Percentiles rank a stretch among this genome's conserved stretches.
phyloP scores from a whole-genome alignment of 2,888 invertebrate species.

The Scelioninae gen. 1 region DNA sequence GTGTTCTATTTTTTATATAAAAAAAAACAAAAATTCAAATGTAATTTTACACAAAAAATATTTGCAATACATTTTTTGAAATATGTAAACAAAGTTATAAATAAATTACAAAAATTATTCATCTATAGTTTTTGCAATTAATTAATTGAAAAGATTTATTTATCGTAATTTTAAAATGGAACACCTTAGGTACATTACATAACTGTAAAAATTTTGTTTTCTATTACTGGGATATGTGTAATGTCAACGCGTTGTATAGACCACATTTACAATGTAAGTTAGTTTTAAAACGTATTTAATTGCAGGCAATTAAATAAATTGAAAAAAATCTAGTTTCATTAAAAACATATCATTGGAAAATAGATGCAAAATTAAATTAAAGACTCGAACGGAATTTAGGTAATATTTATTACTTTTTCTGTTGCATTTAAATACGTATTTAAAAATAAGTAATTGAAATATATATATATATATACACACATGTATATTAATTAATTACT shows the following conservation, averaged over 20 bases:
- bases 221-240: constrained; percentile 21
- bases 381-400: background rate
- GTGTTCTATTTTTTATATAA: background rate
- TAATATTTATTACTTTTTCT: background rate
- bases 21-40: no score
- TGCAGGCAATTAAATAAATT: no score
- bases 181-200: no score
- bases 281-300: constrained; percentile 42
- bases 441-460: constrained; percentile 15
- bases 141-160: no score
- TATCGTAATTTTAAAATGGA: no score
- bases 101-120: no score
- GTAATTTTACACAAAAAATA: no score
- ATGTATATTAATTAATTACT: constrained; percentile 33
- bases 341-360: constrained; percentile 27
- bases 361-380: background rate
- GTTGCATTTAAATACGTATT: constrained; percentile 52
- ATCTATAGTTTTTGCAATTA: no score
- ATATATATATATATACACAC: no score
- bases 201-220: constrained; percentile 46
- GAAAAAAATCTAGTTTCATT: no score
- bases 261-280: constrained; percentile 17
- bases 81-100: no score
- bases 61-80: no score
- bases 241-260: constrained; percentile 39